phyloP scores from a whole-genome alignment of 2,113 vertebrate species.

The Dasyurus viverrinus region DNA sequence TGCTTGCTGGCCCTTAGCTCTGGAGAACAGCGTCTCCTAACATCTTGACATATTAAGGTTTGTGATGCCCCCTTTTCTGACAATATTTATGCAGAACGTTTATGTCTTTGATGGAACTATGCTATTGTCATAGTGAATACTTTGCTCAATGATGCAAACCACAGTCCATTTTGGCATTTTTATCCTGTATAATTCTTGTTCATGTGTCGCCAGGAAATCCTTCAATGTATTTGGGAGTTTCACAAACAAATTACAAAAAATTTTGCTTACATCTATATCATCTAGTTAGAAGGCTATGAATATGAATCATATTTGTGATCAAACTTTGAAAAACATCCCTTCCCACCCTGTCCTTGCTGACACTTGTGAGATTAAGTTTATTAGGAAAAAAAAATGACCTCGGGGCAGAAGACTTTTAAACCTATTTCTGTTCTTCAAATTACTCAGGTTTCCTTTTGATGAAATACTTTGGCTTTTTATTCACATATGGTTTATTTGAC shows the following conservation, averaged over 20 bases:
- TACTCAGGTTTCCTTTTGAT: conserved; percentile 50
- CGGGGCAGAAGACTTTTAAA: conserved; percentile 67
- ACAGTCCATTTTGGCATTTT: background rate
- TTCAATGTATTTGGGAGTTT: too few relatives aligned
- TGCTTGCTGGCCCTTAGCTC: too few relatives aligned
- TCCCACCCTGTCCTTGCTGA: background rate
- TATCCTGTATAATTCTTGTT: background rate
- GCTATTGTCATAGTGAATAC: background rate
- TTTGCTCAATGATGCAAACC: background rate
- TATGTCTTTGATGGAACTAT: background rate
- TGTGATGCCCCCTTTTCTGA: background rate
- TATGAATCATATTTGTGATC: background rate
- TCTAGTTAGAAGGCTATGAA: background rate
- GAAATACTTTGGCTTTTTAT: conserved; percentile 56
- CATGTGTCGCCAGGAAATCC: background rate
- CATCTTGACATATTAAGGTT: background rate
- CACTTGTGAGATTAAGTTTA: conserved; percentile 38
- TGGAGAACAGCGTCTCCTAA: too few relatives aligned
- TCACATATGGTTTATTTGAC: conserved; percentile 70
- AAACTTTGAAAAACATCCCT: background rate
- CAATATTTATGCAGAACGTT: background rate
- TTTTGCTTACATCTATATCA: background rate
- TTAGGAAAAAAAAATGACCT: too few relatives aligned
- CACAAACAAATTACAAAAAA: background rate
- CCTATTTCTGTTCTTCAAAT: conserved; percentile 63